Evolutionary conservation across 2,113 vertebrate genomes (phyloP).

Genomic region (Platysteira castanea): DNA sequence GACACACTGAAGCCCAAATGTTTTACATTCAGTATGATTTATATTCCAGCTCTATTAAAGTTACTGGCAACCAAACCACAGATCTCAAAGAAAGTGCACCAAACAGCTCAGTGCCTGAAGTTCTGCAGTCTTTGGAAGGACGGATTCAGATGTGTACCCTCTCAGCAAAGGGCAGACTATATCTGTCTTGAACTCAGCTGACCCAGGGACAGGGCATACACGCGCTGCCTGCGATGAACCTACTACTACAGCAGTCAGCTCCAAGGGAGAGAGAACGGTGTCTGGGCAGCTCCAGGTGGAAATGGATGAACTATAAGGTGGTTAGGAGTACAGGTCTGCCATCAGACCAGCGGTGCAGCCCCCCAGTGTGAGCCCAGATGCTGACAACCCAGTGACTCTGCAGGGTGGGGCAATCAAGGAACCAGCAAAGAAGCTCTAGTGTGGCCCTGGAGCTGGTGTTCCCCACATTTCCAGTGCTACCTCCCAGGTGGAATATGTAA

Average conservation of each 20-base stretch:
- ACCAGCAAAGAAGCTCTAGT: accelerated
- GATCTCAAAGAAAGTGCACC: neutral
- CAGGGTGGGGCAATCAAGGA: neutral
- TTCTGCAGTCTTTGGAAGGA: neutral
- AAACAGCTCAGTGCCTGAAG: neutral
- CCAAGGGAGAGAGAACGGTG: accelerated
- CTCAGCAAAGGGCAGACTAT: neutral
- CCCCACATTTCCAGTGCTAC: accelerated
- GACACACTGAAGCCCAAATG: slow-evolving; percentile 5
- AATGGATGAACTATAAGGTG: neutral
- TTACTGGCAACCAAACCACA: slow-evolving; percentile 12
- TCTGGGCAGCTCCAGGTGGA: neutral
- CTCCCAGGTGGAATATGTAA: neutral
- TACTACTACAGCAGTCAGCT: neutral
- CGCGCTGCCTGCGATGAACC: neutral
- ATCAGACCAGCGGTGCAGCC: neutral
- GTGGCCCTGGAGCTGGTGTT: neutral
- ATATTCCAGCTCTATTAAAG: neutral
- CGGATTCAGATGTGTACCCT: neutral
- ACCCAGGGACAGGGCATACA: neutral
- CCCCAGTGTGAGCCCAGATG: neutral
- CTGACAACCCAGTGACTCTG: neutral
- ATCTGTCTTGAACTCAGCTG: neutral
- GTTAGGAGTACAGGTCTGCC: neutral
- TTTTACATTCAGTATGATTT: slow-evolving; percentile 36